Base-by-base conservation (phyloP, 2,888 invertebrate species). In the Tuberolachnus salignus region DNA sequence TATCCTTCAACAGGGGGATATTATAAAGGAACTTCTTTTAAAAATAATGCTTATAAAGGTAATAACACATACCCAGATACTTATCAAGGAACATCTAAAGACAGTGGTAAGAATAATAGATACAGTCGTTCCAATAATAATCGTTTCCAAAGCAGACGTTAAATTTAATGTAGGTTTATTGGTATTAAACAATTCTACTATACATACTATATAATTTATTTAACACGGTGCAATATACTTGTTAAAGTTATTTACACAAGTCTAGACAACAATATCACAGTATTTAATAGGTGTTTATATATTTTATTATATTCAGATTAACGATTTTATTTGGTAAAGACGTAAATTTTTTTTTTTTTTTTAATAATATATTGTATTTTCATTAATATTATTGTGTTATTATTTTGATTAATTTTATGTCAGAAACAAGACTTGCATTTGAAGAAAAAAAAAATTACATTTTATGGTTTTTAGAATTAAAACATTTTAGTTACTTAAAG, bases 81-180 rank as follows among this genome's bases (percentile, higher is more conserved):
- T 1, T 67, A 59, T 49, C 66, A 75, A 46, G 66, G 66, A 66
- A 23, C 16, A 9, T n/a, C 64, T 49, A 66, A 67, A 57, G 73
- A 73, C 42, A 78, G 46, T 49, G 55, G 67, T 57, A 66, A 57
- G 11, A 75, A 78, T n/a, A 49, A 69, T 44, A 59, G 69, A 51
- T 78, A 16, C n/a, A 57, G 11, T 42, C 69, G 59, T 46, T 55
- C 64, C 23, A 42, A 74, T n/a, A 75, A 75, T 49, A 78, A 78
- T 51, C 75, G 69, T 61, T 78, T 59, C 51, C 59, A 78, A 51
- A 51, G 34, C n/a, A 78, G 78, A 59, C 67, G 34, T 21, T 78
- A 59, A 78, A 69, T 34, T 49, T 9, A 16, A 23, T 55, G n/a
- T 26, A 26, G 26, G 21, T 64, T 13, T 3, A 3, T 23, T 16